Evolutionary conservation across 2,888 invertebrate genomes (phyloP).

Genomic region (Myathropa florea): DNA sequence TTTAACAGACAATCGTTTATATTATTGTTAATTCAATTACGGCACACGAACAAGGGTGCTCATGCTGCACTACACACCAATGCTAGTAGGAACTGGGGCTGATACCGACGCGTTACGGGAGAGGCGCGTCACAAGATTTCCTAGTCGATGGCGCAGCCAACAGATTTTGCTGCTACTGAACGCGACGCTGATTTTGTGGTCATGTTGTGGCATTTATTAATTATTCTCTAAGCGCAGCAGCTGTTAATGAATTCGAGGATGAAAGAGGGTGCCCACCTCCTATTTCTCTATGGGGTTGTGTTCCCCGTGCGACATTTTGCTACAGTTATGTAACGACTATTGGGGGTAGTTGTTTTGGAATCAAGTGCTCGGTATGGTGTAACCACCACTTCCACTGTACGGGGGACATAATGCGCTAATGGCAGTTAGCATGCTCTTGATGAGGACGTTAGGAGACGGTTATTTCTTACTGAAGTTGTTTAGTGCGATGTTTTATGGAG

Average conservation of each 20-base stretch:
- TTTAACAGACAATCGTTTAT: slow-evolving; percentile 64
- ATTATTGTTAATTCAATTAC: slow-evolving; percentile 55
- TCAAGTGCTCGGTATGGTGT: background rate
- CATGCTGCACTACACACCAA: background rate
- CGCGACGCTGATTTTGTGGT: slow-evolving; percentile 63
- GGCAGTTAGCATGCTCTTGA: slow-evolving; percentile 68
- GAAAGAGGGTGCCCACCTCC: slow-evolving; percentile 44
- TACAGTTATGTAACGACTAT: slow-evolving; percentile 55
- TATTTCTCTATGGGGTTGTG: background rate
- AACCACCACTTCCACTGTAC: slow-evolving; percentile 13
- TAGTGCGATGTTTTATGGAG: slow-evolving; percentile 65
- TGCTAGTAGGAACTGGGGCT: background rate
- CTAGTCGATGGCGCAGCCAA: background rate
- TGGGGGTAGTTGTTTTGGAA: slow-evolving; percentile 31
- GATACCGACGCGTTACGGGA: slow-evolving; percentile 9
- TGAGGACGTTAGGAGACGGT: slow-evolving; percentile 64
- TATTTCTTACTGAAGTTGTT: slow-evolving; percentile 62
- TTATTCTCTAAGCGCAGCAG: slow-evolving; percentile 71
- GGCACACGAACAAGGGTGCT: background rate
- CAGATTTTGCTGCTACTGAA: slow-evolving; percentile 20
- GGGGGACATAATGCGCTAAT: slow-evolving; percentile 58
- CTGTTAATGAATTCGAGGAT: slow-evolving; percentile 61
- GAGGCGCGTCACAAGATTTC: slow-evolving; percentile 1
- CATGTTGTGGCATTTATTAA: slow-evolving; percentile 70
- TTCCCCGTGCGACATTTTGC: slow-evolving; percentile 60